Base-by-base conservation (phyloP, 2,888 invertebrate species). In the Andrena bucephala region DNA sequence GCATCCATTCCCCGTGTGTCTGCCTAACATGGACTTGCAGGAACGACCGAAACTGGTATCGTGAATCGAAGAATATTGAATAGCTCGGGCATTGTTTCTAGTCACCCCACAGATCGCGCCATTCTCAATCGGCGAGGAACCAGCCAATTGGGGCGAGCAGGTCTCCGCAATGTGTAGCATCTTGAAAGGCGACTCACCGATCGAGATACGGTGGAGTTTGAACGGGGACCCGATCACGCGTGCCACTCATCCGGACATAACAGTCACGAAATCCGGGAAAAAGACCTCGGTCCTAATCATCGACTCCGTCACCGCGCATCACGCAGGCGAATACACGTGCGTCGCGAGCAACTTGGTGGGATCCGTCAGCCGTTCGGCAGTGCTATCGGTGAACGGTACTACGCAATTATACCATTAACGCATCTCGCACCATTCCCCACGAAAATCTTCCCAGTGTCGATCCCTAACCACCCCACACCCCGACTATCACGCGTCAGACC, bases 161-260 rank as follows among this genome's bases (percentile, higher is more conserved):
- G 96, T 96, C 29, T 96, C 96, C 16, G 95, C 97, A 75, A 95
- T 96, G 78, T 97, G 97, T 94, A 96, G 96, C 74, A 95, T 97
- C 69, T 95, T 96, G 90, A 97, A 97, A 93, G 97, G 98, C 73
- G 98, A 98, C 93, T 95, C 96, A 85, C 98, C 98, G 1, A 95
- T 98, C 71, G 96, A 96, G 89, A 95, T 97, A 81, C 95, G 95
- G 77, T 97, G 97, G 97, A 95, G 95, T 66, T 95, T 95, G 16
- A 92, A 93, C 81, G 90, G 91, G 36, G 89, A 89, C 63, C 87
- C 84, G 57, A 89, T 92, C 75, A 90, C 88, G 42, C 87, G 77
- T 79, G 84, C 84, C 78, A 89, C 80, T 24, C 91, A 93, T 84
- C 90, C 92, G 63, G 94, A 92, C 67, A 80, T 94, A 60, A 89